These are phyloP conservation scores for Pheosia tremula DNA, from an alignment of 2,888 invertebrate genomes.

Conservation along the genomic window DNA sequence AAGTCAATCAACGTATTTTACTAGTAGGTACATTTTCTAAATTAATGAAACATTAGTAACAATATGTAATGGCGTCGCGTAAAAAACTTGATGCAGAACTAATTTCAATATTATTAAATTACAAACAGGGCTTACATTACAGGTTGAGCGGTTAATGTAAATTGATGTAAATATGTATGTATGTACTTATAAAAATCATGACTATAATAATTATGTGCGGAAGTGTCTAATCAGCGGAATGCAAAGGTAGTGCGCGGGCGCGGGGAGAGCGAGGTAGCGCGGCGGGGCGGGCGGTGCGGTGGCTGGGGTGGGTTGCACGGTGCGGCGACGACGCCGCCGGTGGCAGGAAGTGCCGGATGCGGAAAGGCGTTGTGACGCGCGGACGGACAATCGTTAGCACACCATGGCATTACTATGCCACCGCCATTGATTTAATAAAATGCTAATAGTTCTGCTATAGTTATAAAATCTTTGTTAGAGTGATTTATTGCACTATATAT, in stretches of 20 bases:
- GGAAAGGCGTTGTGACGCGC: slow-evolving; percentile 46
- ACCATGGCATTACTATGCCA: slow-evolving; percentile 4
- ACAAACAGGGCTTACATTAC: not conserved
- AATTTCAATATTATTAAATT: not conserved
- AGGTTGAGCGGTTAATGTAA: not conserved
- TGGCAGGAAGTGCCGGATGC: slow-evolving; percentile 51
- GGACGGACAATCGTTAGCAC: slow-evolving; percentile 33
- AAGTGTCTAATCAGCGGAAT: slow-evolving; percentile 50
- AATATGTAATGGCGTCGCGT: too few species aligned
- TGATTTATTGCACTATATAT: too few species aligned
- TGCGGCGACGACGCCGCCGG: slow-evolving; percentile 13
- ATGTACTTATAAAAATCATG: slow-evolving; percentile 1
- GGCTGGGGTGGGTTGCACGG: slow-evolving; percentile 28
- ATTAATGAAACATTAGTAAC: too few species aligned
- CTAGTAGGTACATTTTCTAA: too few species aligned
- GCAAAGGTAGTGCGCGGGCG: slow-evolving; percentile 26
- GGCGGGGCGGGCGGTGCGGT: slow-evolving; percentile 11
- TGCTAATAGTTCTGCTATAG: too few species aligned
- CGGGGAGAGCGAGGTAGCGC: slow-evolving; percentile 17
- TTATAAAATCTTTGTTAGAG: too few species aligned
- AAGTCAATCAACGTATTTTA: too few species aligned
- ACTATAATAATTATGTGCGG: slow-evolving; percentile 33
- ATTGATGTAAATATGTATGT: not conserved
- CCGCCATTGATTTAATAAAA: not conserved
- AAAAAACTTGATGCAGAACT: too few species aligned